phyloP scores from a whole-genome alignment of 2,113 vertebrate genomes.

The Bagarius yarrelli region DNA sequence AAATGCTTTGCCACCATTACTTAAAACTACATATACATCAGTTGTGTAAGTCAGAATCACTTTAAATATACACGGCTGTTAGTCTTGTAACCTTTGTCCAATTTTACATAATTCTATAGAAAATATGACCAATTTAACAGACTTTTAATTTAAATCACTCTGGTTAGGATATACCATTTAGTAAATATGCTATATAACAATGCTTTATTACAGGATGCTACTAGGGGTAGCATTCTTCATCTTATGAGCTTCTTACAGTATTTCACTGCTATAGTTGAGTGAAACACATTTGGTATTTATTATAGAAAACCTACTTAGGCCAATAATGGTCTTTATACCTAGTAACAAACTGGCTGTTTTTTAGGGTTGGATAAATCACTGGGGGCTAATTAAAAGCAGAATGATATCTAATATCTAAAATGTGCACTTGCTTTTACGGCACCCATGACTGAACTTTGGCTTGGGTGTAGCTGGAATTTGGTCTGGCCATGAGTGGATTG shows the following conservation, averaged over 20 bases:
- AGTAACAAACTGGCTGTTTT: neutral
- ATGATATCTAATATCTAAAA: neutral
- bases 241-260: neutral
- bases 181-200: too few species aligned
- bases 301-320: neutral
- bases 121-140: neutral
- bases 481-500: slow-evolving; percentile 29
- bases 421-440: neutral
- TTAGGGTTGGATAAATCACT: neutral
- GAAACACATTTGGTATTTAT: neutral
- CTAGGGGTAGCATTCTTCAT: too few species aligned
- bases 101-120: neutral
- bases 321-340: neutral
- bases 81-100: neutral
- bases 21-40: neutral
- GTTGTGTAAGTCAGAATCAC: neutral
- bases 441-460: slow-evolving; percentile 31
- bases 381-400: neutral
- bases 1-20: neutral
- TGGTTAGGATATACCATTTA: too few species aligned
- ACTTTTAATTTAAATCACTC: too few species aligned
- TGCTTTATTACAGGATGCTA: too few species aligned
- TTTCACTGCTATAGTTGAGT: neutral
- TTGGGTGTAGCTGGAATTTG: slow-evolving; percentile 52
- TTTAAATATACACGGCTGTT: neutral